Evolutionary conservation across 2,113 vertebrate genomes (phyloP).

Genomic region (Salvelinus sp.): DNA sequence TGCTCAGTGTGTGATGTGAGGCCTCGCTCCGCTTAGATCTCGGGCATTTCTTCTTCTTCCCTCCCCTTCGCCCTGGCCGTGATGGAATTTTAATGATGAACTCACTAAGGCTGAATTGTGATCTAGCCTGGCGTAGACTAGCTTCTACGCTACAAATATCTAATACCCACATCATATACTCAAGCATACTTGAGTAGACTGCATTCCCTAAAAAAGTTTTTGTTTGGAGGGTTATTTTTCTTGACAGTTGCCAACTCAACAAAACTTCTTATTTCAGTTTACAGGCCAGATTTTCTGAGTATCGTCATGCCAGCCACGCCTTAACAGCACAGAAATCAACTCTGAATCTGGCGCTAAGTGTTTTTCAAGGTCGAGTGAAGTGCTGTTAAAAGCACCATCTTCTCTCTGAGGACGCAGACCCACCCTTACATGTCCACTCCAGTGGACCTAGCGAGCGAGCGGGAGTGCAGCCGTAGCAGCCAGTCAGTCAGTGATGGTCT

Average conservation of each 20-base stretch:
- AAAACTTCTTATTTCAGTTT: conserved; percentile 57
- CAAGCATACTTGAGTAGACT: conserved; percentile 19
- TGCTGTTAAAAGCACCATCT: conserved; percentile 67
- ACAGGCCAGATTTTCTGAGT: conserved; percentile 50
- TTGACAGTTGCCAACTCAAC: conserved; percentile 47
- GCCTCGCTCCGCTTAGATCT: conserved; percentile 53
- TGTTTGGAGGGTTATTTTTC: conserved; percentile 44
- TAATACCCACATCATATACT: conserved; percentile 30
- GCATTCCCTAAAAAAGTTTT: conserved; percentile 50
- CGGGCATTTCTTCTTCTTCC: conserved; percentile 37
- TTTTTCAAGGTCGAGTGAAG: conserved; percentile 63
- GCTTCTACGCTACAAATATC: conserved; percentile 26
- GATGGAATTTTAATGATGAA: conserved; percentile 67
- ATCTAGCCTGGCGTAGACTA: conserved; percentile 20
- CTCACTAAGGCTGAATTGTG: conserved; percentile 48
- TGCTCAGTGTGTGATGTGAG: conserved; percentile 48
- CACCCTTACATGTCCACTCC: conserved; percentile 27
- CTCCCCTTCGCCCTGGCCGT: conserved; percentile 40
- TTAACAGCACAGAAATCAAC: conserved; percentile 48
- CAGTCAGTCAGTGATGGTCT: conserved; percentile 38
- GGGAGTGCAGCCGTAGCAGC: conserved; percentile 37
- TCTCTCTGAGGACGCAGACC: conserved; percentile 60
- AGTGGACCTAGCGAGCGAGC: conserved; percentile 46
- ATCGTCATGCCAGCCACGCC: conserved; percentile 42
- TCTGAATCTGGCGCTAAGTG: conserved; percentile 66